Evolutionary conservation across 1,140 invertebrate species (phyloP).

Genomic region (Drosophila virilis): DNA sequence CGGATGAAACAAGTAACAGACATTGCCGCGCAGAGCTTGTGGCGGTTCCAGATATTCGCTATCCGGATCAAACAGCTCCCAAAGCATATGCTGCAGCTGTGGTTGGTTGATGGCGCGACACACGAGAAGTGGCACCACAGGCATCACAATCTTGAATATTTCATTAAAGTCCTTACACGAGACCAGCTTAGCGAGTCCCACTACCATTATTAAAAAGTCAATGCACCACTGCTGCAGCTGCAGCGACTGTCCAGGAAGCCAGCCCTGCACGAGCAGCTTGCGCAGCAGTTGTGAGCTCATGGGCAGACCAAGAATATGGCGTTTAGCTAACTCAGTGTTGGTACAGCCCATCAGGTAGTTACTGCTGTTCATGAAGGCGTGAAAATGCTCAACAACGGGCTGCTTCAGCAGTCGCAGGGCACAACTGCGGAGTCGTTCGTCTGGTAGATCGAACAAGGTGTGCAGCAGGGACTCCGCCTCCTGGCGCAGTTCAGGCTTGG

Average conservation of each 20-base stretch:
- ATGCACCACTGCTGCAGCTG: conserved; percentile 43
- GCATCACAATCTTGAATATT: conserved; percentile 41
- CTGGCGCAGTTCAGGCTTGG: conserved; percentile 20
- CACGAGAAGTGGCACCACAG: conserved; percentile 60
- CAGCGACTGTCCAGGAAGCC: background rate
- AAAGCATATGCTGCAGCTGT: conserved; percentile 39
- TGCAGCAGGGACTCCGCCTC: conserved; percentile 52
- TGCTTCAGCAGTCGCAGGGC: conserved; percentile 38
- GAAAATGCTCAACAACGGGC: conserved; percentile 55
- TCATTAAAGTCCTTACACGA: conserved; percentile 10
- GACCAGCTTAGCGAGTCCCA: conserved; percentile 45
- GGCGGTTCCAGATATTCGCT: conserved; percentile 17
- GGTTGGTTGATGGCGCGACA: conserved; percentile 33
- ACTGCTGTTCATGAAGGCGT: conserved; percentile 55
- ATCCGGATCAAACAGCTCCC: conserved; percentile 58
- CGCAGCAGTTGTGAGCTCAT: conserved; percentile 52
- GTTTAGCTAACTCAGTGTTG: conserved; percentile 41
- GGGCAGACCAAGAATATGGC: conserved; percentile 68
- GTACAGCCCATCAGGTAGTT: conserved; percentile 50
- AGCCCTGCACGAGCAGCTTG: conserved; percentile 45
- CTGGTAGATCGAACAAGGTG: conserved; percentile 47
- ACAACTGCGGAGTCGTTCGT: conserved; percentile 25
- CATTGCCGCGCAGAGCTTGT: conserved; percentile 53
- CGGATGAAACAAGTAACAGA: conserved; percentile 62
- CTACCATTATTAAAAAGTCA: conserved; percentile 48